Evolutionary conservation across 2,113 vertebrate species (phyloP).

Genomic region (Merops nubicus): DNA sequence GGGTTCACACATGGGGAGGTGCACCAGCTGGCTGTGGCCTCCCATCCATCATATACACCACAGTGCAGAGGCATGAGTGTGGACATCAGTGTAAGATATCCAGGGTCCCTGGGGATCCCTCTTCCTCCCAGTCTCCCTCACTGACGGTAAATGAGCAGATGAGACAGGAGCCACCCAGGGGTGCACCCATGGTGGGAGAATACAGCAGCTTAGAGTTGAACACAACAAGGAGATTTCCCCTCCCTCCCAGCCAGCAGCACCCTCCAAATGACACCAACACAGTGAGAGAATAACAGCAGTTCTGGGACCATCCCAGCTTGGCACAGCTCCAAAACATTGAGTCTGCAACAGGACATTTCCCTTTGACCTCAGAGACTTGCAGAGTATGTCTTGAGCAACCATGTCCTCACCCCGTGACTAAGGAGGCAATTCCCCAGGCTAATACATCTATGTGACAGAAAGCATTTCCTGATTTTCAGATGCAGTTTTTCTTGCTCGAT

Average conservation of each 20-base stretch:
- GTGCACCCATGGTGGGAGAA: accelerated
- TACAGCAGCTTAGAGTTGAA: not conserved
- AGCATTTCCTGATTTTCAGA: conserved; percentile 31
- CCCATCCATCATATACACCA: not conserved
- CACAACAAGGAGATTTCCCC: accelerated
- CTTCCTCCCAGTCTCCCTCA: not conserved
- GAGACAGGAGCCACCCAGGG: accelerated
- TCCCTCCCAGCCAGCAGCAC: not conserved
- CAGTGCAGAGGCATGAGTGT: accelerated
- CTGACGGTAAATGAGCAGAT: not conserved
- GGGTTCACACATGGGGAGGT: not conserved
- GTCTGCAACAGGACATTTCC: not conserved
- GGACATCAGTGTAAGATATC: not conserved
- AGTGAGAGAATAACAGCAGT: accelerated
- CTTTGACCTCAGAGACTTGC: accelerated
- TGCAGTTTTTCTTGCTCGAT: not conserved
- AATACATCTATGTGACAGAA: not conserved
- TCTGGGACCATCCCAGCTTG: not conserved
- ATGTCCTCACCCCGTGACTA: not conserved
- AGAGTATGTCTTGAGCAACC: not conserved
- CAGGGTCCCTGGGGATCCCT: not conserved
- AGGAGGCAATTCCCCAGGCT: not conserved
- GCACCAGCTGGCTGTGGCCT: not conserved
- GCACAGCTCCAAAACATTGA: not conserved
- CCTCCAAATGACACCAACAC: not conserved